Evolutionary conservation across 2,797 vertebrate species (phyloP).

Genomic region (Eutrigla gurnardus): DNA sequence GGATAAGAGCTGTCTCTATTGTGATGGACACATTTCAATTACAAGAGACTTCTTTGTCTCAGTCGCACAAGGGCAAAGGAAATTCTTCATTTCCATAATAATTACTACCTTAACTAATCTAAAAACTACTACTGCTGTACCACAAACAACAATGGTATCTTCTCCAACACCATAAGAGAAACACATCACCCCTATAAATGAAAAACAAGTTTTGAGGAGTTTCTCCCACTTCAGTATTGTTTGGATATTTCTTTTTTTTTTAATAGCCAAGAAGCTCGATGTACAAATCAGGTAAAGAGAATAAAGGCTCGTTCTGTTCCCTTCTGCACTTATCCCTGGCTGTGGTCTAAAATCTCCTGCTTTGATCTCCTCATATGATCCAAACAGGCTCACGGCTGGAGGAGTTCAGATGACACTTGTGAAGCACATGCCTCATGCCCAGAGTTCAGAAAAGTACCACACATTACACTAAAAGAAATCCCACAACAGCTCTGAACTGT

Average conservation of each 20-base stretch:
- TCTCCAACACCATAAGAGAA: constrained; percentile 13
- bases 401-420: constrained; percentile 70
- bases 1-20: constrained; percentile 62
- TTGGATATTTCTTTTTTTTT: background rate
- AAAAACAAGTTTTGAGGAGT: constrained; percentile 13
- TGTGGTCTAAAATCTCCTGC: constrained; percentile 73
- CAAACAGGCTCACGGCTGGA: constrained; percentile 75
- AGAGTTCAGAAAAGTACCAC: constrained; percentile 61
- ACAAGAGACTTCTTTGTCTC: constrained; percentile 70
- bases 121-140: background rate
- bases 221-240: background rate
- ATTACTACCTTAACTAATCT: background rate
- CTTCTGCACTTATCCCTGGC: constrained; percentile 50
- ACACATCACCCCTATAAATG: constrained; percentile 6
- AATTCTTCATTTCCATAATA: constrained; percentile 18
- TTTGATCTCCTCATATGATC: constrained; percentile 83
- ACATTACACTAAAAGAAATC: constrained; percentile 7
- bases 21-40: constrained; percentile 58
- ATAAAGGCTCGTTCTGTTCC: constrained; percentile 62
- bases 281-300: constrained; percentile 73
- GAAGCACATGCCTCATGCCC: constrained; percentile 73
- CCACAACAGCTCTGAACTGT: constrained; percentile 16
- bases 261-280: constrained; percentile 12
- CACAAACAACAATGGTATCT: background rate
- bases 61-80: constrained; percentile 7